Conservation (phyloP, 2,888 invertebrate species). For the Gnatocerus cornutus region DNA sequence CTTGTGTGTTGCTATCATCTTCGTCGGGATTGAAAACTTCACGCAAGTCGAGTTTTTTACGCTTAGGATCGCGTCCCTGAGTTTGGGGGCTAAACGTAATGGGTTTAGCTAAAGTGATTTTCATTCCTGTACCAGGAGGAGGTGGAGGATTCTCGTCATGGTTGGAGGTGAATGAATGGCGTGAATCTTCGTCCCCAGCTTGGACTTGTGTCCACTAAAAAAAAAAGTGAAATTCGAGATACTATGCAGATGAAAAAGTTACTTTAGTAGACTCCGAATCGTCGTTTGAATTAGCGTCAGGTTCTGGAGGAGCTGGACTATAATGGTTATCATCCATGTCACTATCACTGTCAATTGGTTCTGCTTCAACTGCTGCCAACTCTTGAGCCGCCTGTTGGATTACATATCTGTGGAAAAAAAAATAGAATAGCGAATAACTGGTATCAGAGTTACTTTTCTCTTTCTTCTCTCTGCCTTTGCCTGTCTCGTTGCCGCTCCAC, state of each 20-base stretch:
- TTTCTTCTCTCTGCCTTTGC: slow-evolving; percentile 67
- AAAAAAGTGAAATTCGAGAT: slow-evolving; percentile 33
- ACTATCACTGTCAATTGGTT: slow-evolving; percentile 84
- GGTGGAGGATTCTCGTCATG: slow-evolving; percentile 64
- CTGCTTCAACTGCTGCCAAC: slow-evolving; percentile 80
- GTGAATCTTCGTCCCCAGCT: slow-evolving; percentile 70
- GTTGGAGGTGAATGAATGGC: slow-evolving; percentile 70
- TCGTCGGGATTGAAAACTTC: slow-evolving; percentile 92
- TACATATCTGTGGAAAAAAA: neutral
- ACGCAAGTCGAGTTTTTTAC: slow-evolving; percentile 85
- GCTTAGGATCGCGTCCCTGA: slow-evolving; percentile 72
- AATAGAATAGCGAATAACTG: too few relatives aligned
- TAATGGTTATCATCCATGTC: slow-evolving; percentile 69
- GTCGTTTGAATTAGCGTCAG: slow-evolving; percentile 63
- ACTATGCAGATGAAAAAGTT: slow-evolving; percentile 31
- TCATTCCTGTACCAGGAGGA: slow-evolving; percentile 67
- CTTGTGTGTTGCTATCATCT: slow-evolving; percentile 75
- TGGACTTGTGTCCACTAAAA: slow-evolving; percentile 70
- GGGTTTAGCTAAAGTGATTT: slow-evolving; percentile 69
- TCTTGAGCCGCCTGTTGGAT: slow-evolving; percentile 75
- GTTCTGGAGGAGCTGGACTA: slow-evolving; percentile 66
- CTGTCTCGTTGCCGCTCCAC: slow-evolving; percentile 78
- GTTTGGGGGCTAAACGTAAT: slow-evolving; percentile 69
- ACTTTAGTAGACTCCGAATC: slow-evolving; percentile 66
- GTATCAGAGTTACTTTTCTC: slow-evolving; percentile 61